phyloP scores from a whole-genome alignment of 2,888 invertebrate genomes.

The Theristus sp. region DNA sequence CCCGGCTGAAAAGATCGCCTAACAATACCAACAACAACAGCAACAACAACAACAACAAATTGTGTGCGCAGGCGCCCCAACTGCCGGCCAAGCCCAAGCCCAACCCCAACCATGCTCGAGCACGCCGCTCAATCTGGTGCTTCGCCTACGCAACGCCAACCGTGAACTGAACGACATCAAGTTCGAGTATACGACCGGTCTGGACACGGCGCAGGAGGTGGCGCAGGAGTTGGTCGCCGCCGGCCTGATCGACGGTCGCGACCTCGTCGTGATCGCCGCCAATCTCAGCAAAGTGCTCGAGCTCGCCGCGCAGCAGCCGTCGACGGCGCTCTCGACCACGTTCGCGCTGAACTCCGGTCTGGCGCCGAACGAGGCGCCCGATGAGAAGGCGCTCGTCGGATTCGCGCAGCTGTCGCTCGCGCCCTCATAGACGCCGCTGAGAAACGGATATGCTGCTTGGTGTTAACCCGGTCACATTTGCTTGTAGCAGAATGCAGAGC shows the following conservation, averaged over 20 bases:
- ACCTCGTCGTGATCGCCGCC: slow-evolving; percentile 72
- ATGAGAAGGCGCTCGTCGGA: slow-evolving; percentile 83
- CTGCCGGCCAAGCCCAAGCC: not conserved
- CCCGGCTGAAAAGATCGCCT: no score
- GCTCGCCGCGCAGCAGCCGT: slow-evolving; percentile 13
- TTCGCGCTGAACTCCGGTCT: slow-evolving; percentile 36
- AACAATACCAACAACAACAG: no score
- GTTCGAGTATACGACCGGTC: slow-evolving; percentile 60
- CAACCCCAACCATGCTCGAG: not conserved
- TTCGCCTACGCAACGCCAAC: slow-evolving; percentile 46
- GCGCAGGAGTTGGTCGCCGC: slow-evolving; percentile 69
- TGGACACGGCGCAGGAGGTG: slow-evolving; percentile 16
- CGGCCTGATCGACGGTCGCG: slow-evolving; percentile 73
- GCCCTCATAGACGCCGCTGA: not conserved
- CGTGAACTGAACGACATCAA: slow-evolving; percentile 88
- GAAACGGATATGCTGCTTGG: not conserved
- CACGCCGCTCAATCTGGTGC: slow-evolving; percentile 16
- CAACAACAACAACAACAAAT: no score
- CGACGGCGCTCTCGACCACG: not conserved
- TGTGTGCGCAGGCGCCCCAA: not conserved
- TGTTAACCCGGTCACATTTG: not conserved
- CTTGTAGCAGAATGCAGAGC: no score
- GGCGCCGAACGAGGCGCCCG: slow-evolving; percentile 40
- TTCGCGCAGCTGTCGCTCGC: slow-evolving; percentile 61
- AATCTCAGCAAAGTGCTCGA: slow-evolving; percentile 56